phyloP scores from a whole-genome alignment of 2,888 invertebrate species.

The Polylopha cassiicola region DNA sequence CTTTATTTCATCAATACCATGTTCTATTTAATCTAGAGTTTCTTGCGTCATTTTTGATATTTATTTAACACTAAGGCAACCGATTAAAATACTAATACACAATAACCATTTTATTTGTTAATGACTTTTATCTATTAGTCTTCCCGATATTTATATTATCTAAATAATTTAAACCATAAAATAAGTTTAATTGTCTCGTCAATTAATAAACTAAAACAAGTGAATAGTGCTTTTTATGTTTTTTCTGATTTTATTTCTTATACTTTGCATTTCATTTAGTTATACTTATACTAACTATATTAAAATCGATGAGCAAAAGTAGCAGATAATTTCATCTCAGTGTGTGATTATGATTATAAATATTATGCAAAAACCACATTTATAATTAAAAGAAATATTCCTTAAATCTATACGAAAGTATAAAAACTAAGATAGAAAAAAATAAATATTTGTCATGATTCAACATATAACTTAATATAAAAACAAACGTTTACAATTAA shows the following conservation, averaged over 20 bases:
- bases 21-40: no score
- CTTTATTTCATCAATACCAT: no score
- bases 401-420: conserved; percentile 21
- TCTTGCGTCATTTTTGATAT: no score
- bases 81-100: conserved; percentile 20
- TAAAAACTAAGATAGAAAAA: conserved; percentile 41
- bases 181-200: no score
- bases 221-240: conserved; percentile 9
- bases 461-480: conserved; percentile 58
- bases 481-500: conserved; percentile 54
- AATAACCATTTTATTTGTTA: conserved; percentile 32
- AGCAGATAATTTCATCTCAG: conserved; percentile 17
- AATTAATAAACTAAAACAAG: no score
- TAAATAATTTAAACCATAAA: no score
- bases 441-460: conserved; percentile 73
- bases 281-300: conserved; percentile 17
- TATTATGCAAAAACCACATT: conserved; percentile 49
- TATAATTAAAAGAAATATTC: conserved; percentile 26
- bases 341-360: conserved; percentile 28
- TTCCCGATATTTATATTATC: no score
- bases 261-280: conserved; percentile 17
- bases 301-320: conserved; percentile 24
- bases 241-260: conserved; percentile 11
- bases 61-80: no score
- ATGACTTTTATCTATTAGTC: conserved; percentile 28